A percentile compares a stretch with the other conserved stretches of the same genome.
phyloP scores from a whole-genome alignment of 1,140 invertebrate species.

The Ctenoplectra terminalis region DNA sequence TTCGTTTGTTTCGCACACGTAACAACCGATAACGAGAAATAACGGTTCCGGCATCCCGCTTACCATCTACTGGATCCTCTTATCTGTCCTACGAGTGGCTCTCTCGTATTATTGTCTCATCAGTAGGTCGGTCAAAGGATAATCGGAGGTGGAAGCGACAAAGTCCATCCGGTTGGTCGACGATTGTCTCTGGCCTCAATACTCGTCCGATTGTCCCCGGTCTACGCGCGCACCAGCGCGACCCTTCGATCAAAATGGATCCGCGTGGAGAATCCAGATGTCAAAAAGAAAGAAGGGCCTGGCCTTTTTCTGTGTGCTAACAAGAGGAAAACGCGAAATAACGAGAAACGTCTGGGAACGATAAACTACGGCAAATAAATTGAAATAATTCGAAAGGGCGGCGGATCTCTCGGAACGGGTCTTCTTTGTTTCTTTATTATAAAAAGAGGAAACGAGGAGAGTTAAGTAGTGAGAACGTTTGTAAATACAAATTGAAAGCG shows the following conservation, averaged over 20 bases:
- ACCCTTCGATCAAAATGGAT: slow-evolving; percentile 41
- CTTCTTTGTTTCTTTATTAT: neutral
- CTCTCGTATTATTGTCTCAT: slow-evolving; percentile 66
- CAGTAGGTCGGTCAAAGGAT: slow-evolving; percentile 65
- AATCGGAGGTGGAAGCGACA: slow-evolving; percentile 59
- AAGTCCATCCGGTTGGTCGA: slow-evolving; percentile 58
- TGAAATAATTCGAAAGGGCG: slow-evolving; percentile 14
- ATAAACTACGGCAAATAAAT: slow-evolving; percentile 49
- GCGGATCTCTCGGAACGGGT: neutral
- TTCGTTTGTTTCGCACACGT: slow-evolving; percentile 58
- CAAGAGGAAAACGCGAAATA: slow-evolving; percentile 35
- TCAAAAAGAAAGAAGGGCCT: slow-evolving; percentile 44
- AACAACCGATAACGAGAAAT: slow-evolving; percentile 67
- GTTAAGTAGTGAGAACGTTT: neutral
- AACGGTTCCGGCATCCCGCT: slow-evolving; percentile 49
- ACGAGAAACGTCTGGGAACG: slow-evolving; percentile 35
- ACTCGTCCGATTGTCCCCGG: slow-evolving; percentile 36
- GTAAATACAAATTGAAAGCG: slow-evolving; percentile 11
- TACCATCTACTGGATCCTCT: slow-evolving; percentile 39
- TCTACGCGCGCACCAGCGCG: neutral
- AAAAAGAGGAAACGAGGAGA: neutral
- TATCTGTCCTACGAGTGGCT: slow-evolving; percentile 51
- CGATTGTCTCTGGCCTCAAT: slow-evolving; percentile 54
- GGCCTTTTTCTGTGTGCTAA: slow-evolving; percentile 31
- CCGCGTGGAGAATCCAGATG: slow-evolving; percentile 38